phyloP scores from a whole-genome alignment of 2,888 invertebrate genomes.

The Andrena camellia region DNA sequence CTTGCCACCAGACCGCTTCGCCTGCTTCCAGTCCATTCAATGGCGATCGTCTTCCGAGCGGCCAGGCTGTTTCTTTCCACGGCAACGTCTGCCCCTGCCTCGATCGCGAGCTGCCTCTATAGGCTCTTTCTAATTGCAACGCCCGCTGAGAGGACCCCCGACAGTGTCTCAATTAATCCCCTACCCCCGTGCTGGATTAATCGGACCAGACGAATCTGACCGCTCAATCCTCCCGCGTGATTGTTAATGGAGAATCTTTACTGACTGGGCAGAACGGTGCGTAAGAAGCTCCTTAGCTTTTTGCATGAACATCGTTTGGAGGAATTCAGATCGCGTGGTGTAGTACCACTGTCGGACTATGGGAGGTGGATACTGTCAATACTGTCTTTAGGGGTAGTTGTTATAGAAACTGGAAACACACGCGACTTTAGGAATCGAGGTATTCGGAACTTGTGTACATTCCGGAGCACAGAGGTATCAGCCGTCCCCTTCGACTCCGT shows the following conservation, averaged over 20 bases:
- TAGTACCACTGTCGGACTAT: too few relatives aligned
- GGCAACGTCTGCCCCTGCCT: not conserved
- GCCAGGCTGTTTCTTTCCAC: not conserved
- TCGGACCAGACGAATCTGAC: not conserved
- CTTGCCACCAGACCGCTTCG: conserved; percentile 23
- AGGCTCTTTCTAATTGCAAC: conserved; percentile 22
- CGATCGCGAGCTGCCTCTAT: not conserved
- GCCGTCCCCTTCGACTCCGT: not conserved
- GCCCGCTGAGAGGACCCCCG: not conserved
- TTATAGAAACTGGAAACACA: too few relatives aligned
- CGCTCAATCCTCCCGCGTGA: not conserved
- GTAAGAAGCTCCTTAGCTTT: too few relatives aligned
- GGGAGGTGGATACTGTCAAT: too few relatives aligned
- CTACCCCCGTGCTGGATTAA: conserved; percentile 5
- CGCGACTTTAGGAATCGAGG: too few relatives aligned
- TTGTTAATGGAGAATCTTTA: not conserved
- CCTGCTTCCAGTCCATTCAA: conserved; percentile 2
- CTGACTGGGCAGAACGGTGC: not conserved
- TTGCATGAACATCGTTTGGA: too few relatives aligned
- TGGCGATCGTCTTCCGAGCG: conserved; percentile 5
- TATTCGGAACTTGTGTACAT: too few relatives aligned
- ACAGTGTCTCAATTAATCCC: conserved; percentile 24
- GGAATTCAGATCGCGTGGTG: too few relatives aligned
- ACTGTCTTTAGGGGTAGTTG: too few relatives aligned
- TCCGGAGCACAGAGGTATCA: not conserved